Evolutionary conservation across 2,888 invertebrate genomes (phyloP).

Genomic region (Sphecodes monilicornis): DNA sequence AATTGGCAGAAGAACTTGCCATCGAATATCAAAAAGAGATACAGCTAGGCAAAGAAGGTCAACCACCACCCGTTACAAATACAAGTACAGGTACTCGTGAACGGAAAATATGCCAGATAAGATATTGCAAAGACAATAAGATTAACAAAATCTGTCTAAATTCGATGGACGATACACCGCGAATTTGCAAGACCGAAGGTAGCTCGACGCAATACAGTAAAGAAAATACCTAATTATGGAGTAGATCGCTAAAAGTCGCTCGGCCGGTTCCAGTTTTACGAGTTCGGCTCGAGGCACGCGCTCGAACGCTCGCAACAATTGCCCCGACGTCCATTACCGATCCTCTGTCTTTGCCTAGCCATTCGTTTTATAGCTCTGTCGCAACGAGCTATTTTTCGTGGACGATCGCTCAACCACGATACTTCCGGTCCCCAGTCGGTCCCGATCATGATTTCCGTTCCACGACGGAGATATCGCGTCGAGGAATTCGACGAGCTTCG

Average conservation of each 20-base stretch:
- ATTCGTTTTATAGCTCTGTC: constrained; percentile 32
- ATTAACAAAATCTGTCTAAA: too few relatives aligned
- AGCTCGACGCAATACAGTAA: neutral
- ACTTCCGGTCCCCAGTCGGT: constrained; percentile 20
- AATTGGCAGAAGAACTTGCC: too few relatives aligned
- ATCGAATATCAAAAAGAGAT: too few relatives aligned
- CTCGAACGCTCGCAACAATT: constrained; percentile 27
- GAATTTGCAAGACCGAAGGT: neutral
- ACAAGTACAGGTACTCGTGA: too few relatives aligned
- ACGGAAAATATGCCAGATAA: too few relatives aligned
- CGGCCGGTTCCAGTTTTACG: constrained; percentile 16
- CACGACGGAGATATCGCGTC: constrained; percentile 45
- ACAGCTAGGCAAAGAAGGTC: too few relatives aligned
- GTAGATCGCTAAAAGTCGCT: neutral
- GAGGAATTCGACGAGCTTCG: constrained; percentile 43
- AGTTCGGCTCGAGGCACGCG: neutral
- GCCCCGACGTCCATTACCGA: neutral
- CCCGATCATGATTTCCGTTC: constrained; percentile 47
- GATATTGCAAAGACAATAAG: too few relatives aligned
- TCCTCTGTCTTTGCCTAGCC: neutral
- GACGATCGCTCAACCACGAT: constrained; percentile 2
- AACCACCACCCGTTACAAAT: too few relatives aligned
- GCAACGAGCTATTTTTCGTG: constrained; percentile 25
- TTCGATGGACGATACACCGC: neutral
- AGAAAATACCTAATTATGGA: constrained; percentile 24